phyloP scores from a whole-genome alignment of 2,113 vertebrate genomes.

The Sialia sialis region DNA sequence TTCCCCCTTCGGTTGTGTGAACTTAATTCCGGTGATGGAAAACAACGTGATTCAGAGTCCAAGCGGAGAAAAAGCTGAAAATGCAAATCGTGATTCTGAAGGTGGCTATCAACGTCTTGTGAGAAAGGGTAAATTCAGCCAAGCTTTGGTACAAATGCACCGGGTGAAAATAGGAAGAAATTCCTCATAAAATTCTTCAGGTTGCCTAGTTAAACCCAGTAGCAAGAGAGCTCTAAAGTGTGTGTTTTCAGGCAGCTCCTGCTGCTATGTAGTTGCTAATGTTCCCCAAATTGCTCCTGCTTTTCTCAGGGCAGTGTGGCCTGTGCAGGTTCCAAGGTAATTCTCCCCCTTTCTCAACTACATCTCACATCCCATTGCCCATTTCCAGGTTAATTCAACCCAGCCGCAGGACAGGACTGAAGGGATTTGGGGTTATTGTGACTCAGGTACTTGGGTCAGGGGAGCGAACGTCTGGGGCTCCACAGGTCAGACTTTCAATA shows the following conservation, averaged over 20 bases:
- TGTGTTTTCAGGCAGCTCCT: background rate
- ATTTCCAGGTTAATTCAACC: background rate
- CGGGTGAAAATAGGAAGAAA: accelerated
- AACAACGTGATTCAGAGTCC: background rate
- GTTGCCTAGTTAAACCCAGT: background rate
- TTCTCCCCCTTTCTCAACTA: background rate
- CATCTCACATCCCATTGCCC: accelerated
- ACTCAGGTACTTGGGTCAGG: background rate
- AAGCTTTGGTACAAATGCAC: background rate
- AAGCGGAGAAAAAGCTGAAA: accelerated
- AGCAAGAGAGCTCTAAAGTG: too few species aligned
- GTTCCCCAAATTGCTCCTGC: accelerated
- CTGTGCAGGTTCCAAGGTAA: background rate
- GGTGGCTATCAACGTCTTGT: accelerated
- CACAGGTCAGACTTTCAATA: background rate
- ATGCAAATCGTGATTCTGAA: background rate
- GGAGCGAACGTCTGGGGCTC: background rate
- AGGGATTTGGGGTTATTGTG: background rate
- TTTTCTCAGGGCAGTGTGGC: background rate
- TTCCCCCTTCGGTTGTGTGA: background rate
- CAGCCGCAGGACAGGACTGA: too few species aligned
- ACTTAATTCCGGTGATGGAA: accelerated
- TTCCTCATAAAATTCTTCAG: background rate
- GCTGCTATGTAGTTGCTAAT: accelerated
- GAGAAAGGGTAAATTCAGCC: background rate